phyloP scores from a whole-genome alignment of 2,113 vertebrate species.

The Telmatochromis brachygnathus region DNA sequence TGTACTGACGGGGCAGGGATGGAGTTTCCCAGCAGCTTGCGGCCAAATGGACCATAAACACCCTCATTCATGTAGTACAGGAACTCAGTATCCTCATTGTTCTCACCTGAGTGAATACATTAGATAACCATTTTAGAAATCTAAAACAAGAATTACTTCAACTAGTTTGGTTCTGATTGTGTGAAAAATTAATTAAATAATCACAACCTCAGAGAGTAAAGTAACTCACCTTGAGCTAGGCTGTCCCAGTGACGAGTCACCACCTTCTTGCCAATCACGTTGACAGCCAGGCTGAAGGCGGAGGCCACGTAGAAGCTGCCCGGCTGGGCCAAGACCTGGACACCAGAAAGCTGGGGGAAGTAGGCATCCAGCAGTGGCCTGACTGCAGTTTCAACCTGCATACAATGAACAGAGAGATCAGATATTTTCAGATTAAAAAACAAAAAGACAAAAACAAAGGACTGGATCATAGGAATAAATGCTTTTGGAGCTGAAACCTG shows the following conservation, averaged over 20 bases:
- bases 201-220: background rate
- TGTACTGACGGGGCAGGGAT: conserved; percentile 75
- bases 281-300: conserved; percentile 91
- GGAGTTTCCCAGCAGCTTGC: conserved; percentile 79
- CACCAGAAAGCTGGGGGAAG: conserved; percentile 86
- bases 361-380: conserved; percentile 84
- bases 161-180: background rate
- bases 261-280: conserved; percentile 85
- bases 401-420: background rate
- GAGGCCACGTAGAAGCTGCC: conserved; percentile 90
- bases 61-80: conserved; percentile 95
- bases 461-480: background rate
- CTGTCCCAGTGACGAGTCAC: conserved; percentile 74
- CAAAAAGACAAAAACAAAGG: background rate
- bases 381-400: conserved; percentile 82
- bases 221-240: conserved; percentile 73
- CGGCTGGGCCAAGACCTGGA: conserved; percentile 87
- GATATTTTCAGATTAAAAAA: background rate
- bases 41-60: conserved; percentile 94
- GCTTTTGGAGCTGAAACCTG: background rate
- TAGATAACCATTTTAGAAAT: background rate
- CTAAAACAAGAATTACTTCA: background rate
- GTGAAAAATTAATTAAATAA: background rate
- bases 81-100: conserved; percentile 79
- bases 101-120: conserved; percentile 68